Evolutionary conservation across 2,888 invertebrate genomes (phyloP).

Genomic region (Himalopsyche anomala): DNA sequence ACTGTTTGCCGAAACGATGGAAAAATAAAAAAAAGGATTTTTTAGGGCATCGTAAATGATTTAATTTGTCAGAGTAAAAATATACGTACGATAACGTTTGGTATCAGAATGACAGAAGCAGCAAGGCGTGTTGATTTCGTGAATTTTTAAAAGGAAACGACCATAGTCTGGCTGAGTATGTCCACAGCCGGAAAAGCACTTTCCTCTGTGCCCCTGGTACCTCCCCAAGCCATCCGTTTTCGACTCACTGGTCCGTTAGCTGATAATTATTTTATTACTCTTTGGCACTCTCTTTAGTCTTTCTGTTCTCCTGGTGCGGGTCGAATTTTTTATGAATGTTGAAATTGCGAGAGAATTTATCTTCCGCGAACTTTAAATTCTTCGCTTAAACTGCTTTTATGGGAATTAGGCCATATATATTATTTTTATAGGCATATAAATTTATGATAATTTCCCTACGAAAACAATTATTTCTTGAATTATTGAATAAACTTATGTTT

Average conservation of each 20-base stretch:
- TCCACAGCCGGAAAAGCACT: not conserved
- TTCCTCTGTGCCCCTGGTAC: constrained; percentile 1
- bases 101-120: constrained; percentile 10
- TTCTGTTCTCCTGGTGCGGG: constrained; percentile 15
- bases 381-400: constrained; percentile 4
- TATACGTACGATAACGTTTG: not conserved
- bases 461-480: no score
- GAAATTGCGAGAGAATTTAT: constrained; percentile 29
- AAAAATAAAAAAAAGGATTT: not conserved
- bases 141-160: constrained; percentile 44
- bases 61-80: constrained; percentile 14
- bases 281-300: constrained; percentile 25
- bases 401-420: not conserved
- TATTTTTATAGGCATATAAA: not conserved
- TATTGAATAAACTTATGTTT: no score
- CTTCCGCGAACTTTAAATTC: not conserved
- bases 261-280: constrained; percentile 46
- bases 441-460: not conserved
- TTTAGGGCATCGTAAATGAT: not conserved
- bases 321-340: constrained; percentile 28
- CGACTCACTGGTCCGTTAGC: constrained; percentile 42
- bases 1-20: not conserved
- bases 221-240: constrained; percentile 32
- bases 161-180: constrained; percentile 29
- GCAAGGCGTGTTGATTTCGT: constrained; percentile 44